Base-by-base conservation (phyloP, 2,888 invertebrate species). In the Sphinx pinastri region DNA sequence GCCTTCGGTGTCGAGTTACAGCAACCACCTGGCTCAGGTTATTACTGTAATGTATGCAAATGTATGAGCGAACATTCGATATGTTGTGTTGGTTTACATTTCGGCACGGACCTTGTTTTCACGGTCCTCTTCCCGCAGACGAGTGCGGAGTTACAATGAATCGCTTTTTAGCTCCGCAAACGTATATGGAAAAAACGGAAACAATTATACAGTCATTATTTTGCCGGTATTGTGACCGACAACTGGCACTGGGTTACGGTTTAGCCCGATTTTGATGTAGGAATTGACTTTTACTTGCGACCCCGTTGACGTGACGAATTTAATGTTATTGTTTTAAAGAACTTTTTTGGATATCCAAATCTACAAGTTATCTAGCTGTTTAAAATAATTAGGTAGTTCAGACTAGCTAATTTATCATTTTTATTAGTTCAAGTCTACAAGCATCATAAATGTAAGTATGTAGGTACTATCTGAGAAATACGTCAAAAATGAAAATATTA, bases 1-100 rank as follows among this genome's bases (percentile, higher is more conserved):
- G 89, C 87, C 83, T 83, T 79, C 81, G 72, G 74, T 91, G 89
- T 93, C 90, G 82, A 75, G 81, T 93, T 91, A 86, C 92, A 77
- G 55, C 73, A 81, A 77, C 89, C 92, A 92, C 88, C 90, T 91
- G 92, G 84, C 75, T 76, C 74, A 75, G 80, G 76, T 79, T 77
- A 77, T 72, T 63, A 70, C 74, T 69, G 67, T 75, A 81, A 81
- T 77, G 75, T 83, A 87, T 86, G 81, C 75, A 77, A 84, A 88
- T 86, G 79, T 82, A 83, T 78, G 74, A 13, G n/a, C 51, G 59
- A 69, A 38, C 52, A 69, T 75, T 47, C 47, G 54, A 55, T 70
- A 49, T 63, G 68, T 70, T 49, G 71, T 77, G 74, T 78, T 70
- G 70, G 76, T 75, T 81, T 75, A 80, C 78, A 77, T 82, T 81